Evolutionary conservation across 2,797 vertebrate genomes (phyloP).

Genomic region (Alfaro cultratus): DNA sequence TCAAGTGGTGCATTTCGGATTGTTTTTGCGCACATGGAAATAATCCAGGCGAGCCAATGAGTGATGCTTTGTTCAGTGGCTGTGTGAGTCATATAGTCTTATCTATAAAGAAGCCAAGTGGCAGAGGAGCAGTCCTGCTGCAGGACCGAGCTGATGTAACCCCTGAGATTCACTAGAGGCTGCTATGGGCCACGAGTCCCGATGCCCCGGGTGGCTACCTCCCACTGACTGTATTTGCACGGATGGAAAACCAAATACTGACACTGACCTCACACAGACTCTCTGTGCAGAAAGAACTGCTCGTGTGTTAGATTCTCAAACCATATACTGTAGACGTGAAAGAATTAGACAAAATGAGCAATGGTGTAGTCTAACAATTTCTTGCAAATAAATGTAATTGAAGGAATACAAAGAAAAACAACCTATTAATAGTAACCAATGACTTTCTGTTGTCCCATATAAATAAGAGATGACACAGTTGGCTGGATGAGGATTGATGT

Average conservation of each 20-base stretch:
- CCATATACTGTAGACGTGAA: not conserved
- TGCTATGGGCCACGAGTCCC: constrained; percentile 57
- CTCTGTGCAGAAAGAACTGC: not conserved
- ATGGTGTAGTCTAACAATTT: not conserved
- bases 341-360: not conserved
- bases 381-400: not conserved
- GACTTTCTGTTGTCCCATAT: not conserved
- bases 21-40: constrained; percentile 49
- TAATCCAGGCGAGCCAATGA: constrained; percentile 40
- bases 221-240: constrained; percentile 2
- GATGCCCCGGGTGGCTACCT: constrained; percentile 24
- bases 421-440: not conserved
- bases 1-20: constrained; percentile 47
- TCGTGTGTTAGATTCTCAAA: not conserved
- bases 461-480: not conserved
- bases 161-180: constrained; percentile 67
- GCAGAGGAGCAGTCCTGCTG: constrained; percentile 72
- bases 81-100: constrained; percentile 81
- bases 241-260: constrained; percentile 4
- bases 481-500: not conserved
- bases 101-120: constrained; percentile 76
- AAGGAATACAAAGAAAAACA: not conserved
- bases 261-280: constrained; percentile 6
- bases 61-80: constrained; percentile 65
- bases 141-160: constrained; percentile 72